A percentile compares a stretch with the other conserved stretches of the same genome.
Conservation (phyloP, 2,113 vertebrate species). For the Chaenogobius annularis region DNA sequence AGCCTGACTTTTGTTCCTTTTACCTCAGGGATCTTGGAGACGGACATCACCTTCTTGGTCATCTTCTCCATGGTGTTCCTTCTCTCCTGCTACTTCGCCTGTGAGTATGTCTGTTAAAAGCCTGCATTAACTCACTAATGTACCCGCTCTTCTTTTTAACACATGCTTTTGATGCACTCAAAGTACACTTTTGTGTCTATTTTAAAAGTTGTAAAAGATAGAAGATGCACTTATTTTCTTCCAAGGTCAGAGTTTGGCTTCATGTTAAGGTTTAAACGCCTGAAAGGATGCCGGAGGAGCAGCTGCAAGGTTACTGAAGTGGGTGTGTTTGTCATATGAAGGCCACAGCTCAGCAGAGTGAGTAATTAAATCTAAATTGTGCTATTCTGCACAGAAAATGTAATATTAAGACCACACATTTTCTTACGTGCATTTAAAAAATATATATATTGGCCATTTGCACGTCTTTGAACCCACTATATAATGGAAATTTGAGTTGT, state of each 20-base stretch:
- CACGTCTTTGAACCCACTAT: too few species aligned
- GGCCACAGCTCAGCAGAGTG: slow-evolving; percentile 34
- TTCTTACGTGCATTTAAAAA: background rate
- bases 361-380: background rate
- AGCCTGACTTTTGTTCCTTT: background rate
- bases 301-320: slow-evolving; percentile 33
- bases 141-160: slow-evolving; percentile 18
- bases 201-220: slow-evolving; percentile 32
- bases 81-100: slow-evolving; percentile 90
- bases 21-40: slow-evolving; percentile 87
- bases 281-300: slow-evolving; percentile 34
- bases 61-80: slow-evolving; percentile 87
- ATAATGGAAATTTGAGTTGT: too few species aligned
- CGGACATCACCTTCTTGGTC: slow-evolving; percentile 89
- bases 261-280: slow-evolving; percentile 33
- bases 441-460: too few species aligned
- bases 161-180: slow-evolving; percentile 53
- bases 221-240: slow-evolving; percentile 11
- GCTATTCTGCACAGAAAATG: background rate
- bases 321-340: slow-evolving; percentile 27
- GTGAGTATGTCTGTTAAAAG: slow-evolving; percentile 75
- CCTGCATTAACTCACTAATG: slow-evolving; percentile 22
- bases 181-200: slow-evolving; percentile 62
- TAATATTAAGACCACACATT: background rate
- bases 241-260: slow-evolving; percentile 4